These are phyloP conservation scores for Tachystola acroxantha DNA, from an alignment of 2,888 invertebrate species.

Conservation along the genomic window DNA sequence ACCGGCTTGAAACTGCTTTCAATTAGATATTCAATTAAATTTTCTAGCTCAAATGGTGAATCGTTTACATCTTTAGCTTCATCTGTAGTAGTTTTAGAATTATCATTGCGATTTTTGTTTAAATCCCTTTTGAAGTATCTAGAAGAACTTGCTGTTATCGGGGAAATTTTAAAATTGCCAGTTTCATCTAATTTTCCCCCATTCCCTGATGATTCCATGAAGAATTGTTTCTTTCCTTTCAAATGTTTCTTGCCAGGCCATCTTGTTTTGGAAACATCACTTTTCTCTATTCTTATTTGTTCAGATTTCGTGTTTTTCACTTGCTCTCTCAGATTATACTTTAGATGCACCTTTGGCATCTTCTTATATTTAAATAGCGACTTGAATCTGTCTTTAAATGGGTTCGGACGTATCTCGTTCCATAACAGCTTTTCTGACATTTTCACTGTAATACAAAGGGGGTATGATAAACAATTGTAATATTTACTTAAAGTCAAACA, in stretches of 20 bases:
- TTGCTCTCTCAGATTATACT: conserved; percentile 53
- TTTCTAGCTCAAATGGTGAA: conserved; percentile 40
- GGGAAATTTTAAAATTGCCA: conserved; percentile 7
- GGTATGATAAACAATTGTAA: background rate
- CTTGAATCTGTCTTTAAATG: conserved; percentile 48
- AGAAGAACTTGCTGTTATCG: conserved; percentile 16
- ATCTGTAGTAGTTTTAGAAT: conserved; percentile 18
- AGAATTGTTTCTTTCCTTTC: conserved; percentile 16
- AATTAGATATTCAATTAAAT: conserved; percentile 47
- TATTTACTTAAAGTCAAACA: too few species aligned
- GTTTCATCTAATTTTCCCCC: conserved; percentile 13
- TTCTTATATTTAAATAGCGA: conserved; percentile 45
- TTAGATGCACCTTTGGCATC: conserved; percentile 49
- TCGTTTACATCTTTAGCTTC: conserved; percentile 12
- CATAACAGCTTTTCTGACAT: conserved; percentile 10
- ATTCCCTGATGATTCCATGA: conserved; percentile 10
- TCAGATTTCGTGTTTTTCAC: conserved; percentile 49
- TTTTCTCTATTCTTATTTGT: conserved; percentile 29
- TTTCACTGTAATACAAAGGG: conserved; percentile 7
- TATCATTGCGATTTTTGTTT: conserved; percentile 23
- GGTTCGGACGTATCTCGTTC: conserved; percentile 29
- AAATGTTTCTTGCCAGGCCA: conserved; percentile 46
- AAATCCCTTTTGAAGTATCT: conserved; percentile 50
- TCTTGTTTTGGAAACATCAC: conserved; percentile 44
- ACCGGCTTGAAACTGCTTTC: conserved; percentile 32